Conservation (phyloP, 2,113 vertebrate species). For the Myodes glareolus region DNA sequence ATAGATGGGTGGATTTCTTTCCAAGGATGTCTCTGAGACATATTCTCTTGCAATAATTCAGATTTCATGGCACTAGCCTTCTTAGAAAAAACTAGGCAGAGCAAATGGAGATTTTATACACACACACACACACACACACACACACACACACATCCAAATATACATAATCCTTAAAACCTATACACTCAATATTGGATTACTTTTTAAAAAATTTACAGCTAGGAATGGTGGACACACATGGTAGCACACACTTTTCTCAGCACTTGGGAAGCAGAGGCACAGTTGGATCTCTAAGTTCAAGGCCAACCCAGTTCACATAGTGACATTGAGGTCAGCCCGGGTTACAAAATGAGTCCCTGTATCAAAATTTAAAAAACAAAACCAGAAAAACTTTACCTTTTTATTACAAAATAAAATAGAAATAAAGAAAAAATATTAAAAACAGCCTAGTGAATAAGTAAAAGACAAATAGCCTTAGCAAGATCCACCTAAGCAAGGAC, state of each 20-base stretch:
- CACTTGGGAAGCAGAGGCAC: not conserved
- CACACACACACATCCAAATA: not conserved
- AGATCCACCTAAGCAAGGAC: not conserved
- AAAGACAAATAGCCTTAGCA: slow-evolving; percentile 20
- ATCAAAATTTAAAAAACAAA: not conserved
- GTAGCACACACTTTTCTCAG: not conserved
- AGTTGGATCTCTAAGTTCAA: not conserved
- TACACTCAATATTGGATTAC: not conserved
- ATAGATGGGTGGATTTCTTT: not conserved
- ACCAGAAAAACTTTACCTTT: not conserved
- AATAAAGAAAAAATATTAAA: slow-evolving; percentile 11
- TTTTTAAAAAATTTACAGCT: not conserved
- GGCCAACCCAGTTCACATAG: not conserved
- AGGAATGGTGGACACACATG: not conserved
- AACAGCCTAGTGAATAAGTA: slow-evolving; percentile 23
- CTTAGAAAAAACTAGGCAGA: not conserved
- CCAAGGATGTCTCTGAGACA: not conserved
- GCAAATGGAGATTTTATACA: not conserved
- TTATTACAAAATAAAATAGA: slow-evolving; percentile 50
- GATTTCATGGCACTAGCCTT: not conserved
- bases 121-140: not conserved
- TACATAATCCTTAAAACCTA: not conserved
- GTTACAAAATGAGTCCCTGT: not conserved
- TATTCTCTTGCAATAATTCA: slow-evolving; percentile 35
- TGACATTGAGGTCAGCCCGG: not conserved